Base-by-base conservation (phyloP, 1,140 invertebrate genomes). In the Pantala flavescens region DNA sequence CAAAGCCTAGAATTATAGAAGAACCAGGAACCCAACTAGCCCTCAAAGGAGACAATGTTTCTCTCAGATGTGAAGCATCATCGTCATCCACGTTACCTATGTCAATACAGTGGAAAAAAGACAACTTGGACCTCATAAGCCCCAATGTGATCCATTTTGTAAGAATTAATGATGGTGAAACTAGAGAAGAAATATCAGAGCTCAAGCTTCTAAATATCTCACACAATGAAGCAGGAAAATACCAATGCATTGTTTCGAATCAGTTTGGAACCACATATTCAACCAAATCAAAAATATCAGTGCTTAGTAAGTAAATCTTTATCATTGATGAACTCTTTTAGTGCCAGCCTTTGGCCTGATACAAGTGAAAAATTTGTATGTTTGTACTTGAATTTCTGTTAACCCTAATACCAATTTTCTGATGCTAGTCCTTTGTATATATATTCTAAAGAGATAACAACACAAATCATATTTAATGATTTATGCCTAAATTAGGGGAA, bases 171-270 rank as follows among this genome's bases (percentile, higher is more conserved):
- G 77, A 78, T 70, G 79, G 79, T 23, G 78, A 81, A 36, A 76
- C 74, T 55, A 76, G 74, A 36, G 76, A 79, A 49, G 79, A 81
- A 24, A 88, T 87, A 14, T 93, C 93, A 10, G 81, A 85, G n/a
- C 84, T 96, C 42, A 84, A 89, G 43, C 86, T 97, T 71, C 82
- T 82, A 16, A 90, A 92, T 80, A 87, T 95, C 0, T 88, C 89
- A 21, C 88, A 93, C 81, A 83, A 85, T 16, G 88, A 96, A 82
- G 90, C 90, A 77, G 96, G 95, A 0, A 88, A 87, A 80, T 98
- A 98, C 84, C 96, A 98, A 81, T 98, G 96, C 84, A 89, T 97
- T 76, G 93, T 96, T 2, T 89, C 90, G 0, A 98, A 98, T 81
- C 88, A 87, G 74, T 97, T 91, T 85, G 96, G 96, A 9, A 92